Evolutionary conservation across 1,140 invertebrate genomes (phyloP), one percentile per base, ranked within the genome.

Genomic region (Drosophila ohnishii): DNA sequence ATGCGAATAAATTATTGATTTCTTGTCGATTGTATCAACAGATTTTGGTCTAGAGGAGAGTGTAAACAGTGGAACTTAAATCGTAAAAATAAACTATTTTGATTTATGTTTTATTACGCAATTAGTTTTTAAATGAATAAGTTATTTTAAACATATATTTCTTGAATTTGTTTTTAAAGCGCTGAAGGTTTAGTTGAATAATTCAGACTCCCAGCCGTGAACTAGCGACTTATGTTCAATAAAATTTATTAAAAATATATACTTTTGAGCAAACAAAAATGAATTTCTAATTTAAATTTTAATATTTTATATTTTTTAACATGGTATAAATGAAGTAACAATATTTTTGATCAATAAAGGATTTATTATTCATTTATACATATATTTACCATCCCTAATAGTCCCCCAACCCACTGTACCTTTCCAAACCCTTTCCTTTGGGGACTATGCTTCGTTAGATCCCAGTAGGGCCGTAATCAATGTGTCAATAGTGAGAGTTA

Each of bases 1-100:
- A 86, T 87, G 77, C 51, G 65, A 69, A 82, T 72, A 87, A 82
- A 87, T 79, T 87, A 79, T 87, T 86, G 75, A 87, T 82, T 82
- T 73, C 61, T 55, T 40, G 63, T 71, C 70, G n/a, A 39, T 60
- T 44, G 25, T 42, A 37, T 53, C 50, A 16, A 42, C 44, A 14
- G 39, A 53, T 32, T 42, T 35, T 19, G 48, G 28, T 14, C 42
- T 58, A 14, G 28, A 14, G 13, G 13, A 30, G 39, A 14, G n/a
- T 42, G 42, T 7, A 11, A 32, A 66, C 73, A 28, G 72, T 75
- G 73, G 55, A 32, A 9, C 13, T 11, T 25, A 8, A 64, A 25
- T n/a, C 6, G 14, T 7, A 2, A 5, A 28, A 28, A n/a, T n/a
- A 13, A 6, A 51, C 25, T 1, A 19, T 0, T 8, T 34, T 19